Percentiles rank a stretch among this genome's conserved stretches.
These are phyloP conservation scores for Idaea dimidiata DNA, from an alignment of 2,888 invertebrate genomes.

Conservation along the genomic window DNA sequence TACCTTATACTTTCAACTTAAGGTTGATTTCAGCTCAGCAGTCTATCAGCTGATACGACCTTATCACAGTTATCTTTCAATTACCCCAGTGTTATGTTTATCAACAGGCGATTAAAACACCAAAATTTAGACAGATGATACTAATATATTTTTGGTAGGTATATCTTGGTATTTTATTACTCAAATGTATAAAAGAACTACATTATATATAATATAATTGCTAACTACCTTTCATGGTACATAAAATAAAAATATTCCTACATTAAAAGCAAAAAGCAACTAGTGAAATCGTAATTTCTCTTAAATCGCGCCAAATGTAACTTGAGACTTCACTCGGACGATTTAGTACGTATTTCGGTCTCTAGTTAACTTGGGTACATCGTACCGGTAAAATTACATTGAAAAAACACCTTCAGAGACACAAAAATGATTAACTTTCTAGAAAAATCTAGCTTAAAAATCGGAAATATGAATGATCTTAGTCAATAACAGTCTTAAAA, in stretches of 20 bases:
- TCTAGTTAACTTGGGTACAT: not conserved
- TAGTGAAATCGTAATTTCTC: not conserved
- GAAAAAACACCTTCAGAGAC: not conserved
- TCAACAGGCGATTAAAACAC: not conserved
- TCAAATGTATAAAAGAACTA: too few relatives aligned
- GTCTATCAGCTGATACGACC: not conserved
- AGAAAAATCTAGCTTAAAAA: not conserved
- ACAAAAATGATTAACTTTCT: not conserved
- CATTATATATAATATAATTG: too few relatives aligned
- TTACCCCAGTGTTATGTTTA: slow-evolving; percentile 1
- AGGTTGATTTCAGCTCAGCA: not conserved
- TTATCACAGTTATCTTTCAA: slow-evolving; percentile 5
- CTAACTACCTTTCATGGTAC: too few relatives aligned
- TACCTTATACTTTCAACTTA: not conserved
- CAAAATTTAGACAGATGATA: not conserved
- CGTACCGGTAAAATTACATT: not conserved
- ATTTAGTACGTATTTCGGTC: too few relatives aligned
- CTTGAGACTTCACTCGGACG: too few relatives aligned
- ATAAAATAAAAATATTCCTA: not conserved
- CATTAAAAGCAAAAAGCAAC: not conserved
- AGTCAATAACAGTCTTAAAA: not conserved
- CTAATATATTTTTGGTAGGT: not conserved
- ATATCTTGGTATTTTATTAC: too few relatives aligned
- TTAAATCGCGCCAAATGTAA: not conserved
- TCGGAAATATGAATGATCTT: not conserved